Base-by-base conservation (phyloP, 2,888 invertebrate genomes). In the Lasioglossum malachurum region DNA sequence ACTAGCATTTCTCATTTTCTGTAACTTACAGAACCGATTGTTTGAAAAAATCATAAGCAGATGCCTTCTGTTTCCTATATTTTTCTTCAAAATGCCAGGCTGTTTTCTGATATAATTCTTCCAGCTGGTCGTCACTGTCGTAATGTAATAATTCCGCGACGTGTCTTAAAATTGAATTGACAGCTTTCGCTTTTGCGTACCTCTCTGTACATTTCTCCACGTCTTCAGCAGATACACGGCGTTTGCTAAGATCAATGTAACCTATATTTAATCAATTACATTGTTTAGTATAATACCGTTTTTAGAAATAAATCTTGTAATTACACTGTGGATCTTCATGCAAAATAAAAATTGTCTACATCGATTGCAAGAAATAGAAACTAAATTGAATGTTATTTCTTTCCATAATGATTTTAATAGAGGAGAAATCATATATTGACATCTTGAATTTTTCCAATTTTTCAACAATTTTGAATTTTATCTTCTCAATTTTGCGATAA, bases 11-110 rank as follows among this genome's bases (percentile, higher is more conserved):
- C 67, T 14, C 8, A 41, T 44, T 19, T 38, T 23, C 7, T 44
- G 0, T 64, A 64, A 96, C 98, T 97, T 96, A 98, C 98, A 98
- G 96, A 77, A 99, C 99, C 90, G 99, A 98, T 96, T 99, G 99
- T 96, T 99, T 99, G 95, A 99, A 99, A 92, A 98, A 98, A 95
- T 99, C 99, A 95, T 99, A 99, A 57, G 99, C 98, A 4, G 98
- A 98, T 1, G 99, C 99, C 95, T 99, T 99, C 93, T 98, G 98
- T 95, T 98, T 98, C 95, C 99, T 99, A 94, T 98, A 98, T 95
- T 99, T 99, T 93, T 98, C 98, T 95, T 99, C 99, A 96, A 99
- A 99, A 94, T 97, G 97, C 99, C 99, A 99, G 0, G 99, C 99
- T 0, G 99, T 99, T 94, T 98, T 98, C 93, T 97, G 97, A 95